Conservation (phyloP, 2,113 vertebrate species). For the Otus sunia region DNA sequence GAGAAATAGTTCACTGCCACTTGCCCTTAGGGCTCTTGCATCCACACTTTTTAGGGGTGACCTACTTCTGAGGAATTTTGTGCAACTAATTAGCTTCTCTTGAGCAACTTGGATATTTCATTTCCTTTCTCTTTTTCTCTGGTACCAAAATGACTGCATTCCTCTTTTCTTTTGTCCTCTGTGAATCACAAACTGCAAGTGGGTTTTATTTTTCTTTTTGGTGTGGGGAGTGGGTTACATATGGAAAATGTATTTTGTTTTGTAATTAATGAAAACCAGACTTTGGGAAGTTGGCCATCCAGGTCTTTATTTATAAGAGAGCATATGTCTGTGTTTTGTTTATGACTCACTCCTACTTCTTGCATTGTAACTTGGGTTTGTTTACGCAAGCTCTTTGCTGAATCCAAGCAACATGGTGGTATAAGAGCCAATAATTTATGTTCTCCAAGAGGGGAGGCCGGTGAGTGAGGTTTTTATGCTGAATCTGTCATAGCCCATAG, state of each 20-base stretch:
- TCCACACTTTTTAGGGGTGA: background rate
- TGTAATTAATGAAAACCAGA: slow-evolving; percentile 78
- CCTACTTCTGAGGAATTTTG: slow-evolving; percentile 14
- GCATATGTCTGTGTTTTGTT: slow-evolving; percentile 79
- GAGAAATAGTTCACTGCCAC: background rate
- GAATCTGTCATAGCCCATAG: slow-evolving; percentile 54
- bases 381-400: slow-evolving; percentile 72
- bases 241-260: slow-evolving; percentile 77
- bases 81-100: slow-evolving; percentile 25
- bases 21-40: background rate
- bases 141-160: slow-evolving; percentile 41
- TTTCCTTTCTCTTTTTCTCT: slow-evolving; percentile 55
- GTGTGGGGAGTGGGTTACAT: slow-evolving; percentile 62
- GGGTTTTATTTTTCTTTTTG: slow-evolving; percentile 53
- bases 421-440: slow-evolving; percentile 69
- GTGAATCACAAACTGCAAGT: slow-evolving; percentile 58
- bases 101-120: slow-evolving; percentile 7
- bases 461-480: slow-evolving; percentile 51
- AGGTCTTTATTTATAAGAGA: slow-evolving; percentile 76
- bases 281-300: slow-evolving; percentile 69
- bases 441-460: slow-evolving; percentile 46
- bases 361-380: slow-evolving; percentile 73
- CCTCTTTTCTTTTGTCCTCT: slow-evolving; percentile 66
- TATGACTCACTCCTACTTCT: slow-evolving; percentile 76
- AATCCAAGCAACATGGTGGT: slow-evolving; percentile 65